Evolutionary conservation across 1,140 invertebrate species (phyloP).

Genomic region (Bombus cullumanus): DNA sequence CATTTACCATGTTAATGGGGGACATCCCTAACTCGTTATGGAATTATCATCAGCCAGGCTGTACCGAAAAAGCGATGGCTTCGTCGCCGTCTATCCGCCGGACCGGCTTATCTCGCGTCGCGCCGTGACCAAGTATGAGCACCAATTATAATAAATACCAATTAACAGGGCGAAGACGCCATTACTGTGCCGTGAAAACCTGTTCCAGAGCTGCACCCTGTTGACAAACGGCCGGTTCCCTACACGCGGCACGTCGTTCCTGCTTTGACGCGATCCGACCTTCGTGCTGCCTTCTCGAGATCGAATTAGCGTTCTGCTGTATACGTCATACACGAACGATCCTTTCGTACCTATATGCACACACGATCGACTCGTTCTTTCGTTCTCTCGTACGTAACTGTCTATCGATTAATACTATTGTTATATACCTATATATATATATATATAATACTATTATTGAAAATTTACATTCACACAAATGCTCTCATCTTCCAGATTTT

Average conservation of each 20-base stretch:
- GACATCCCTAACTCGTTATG: constrained; percentile 64
- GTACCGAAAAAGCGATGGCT: constrained; percentile 53
- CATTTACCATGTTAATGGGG: constrained; percentile 69
- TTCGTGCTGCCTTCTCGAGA: background rate
- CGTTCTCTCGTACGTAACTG: accelerated
- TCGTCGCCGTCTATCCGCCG: constrained; percentile 47
- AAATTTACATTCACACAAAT: no score
- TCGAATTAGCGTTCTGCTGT: constrained; percentile 21
- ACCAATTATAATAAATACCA: constrained; percentile 72
- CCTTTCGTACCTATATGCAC: no score
- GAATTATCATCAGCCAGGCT: constrained; percentile 62
- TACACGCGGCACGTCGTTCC: constrained; percentile 10
- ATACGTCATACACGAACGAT: background rate
- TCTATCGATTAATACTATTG: no score
- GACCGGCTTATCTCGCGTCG: constrained; percentile 53
- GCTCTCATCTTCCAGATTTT: no score
- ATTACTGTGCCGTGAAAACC: constrained; percentile 57
- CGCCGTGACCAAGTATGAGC: constrained; percentile 66
- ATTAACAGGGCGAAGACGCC: constrained; percentile 66
- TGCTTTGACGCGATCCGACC: constrained; percentile 27
- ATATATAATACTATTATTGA: no score
- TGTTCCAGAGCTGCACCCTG: constrained; percentile 45
- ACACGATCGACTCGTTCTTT: background rate
- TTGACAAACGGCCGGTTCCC: constrained; percentile 51
- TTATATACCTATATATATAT: no score